Percentiles rank a stretch among this genome's conserved stretches.
Conservation (phyloP, 2,113 vertebrate genomes). For the Oreochromis tanganicae region DNA sequence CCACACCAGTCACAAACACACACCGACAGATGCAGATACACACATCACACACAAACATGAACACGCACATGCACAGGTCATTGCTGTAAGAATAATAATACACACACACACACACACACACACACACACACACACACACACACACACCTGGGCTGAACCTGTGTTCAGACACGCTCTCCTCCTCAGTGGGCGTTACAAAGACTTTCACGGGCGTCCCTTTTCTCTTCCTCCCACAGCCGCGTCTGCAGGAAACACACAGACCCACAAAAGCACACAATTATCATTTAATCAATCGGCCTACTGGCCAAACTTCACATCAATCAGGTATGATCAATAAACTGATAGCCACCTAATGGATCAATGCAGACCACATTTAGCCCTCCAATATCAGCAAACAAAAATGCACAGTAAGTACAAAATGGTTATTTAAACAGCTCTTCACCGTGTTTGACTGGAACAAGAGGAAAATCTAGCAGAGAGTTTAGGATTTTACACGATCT, state of each 20-base stretch:
- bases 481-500: not conserved
- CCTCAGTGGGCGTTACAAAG: constrained; percentile 71
- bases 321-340: constrained; percentile 58
- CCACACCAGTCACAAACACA: constrained; percentile 28
- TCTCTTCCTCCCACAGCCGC: constrained; percentile 76
- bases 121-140: not conserved
- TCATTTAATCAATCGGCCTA: constrained; percentile 46
- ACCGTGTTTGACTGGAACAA: not conserved
- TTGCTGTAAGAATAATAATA: constrained; percentile 6
- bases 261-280: constrained; percentile 3
- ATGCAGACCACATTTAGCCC: not conserved
- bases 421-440: not conserved
- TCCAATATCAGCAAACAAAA: not conserved
- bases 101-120: not conserved
- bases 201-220: constrained; percentile 79
- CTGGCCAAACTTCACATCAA: constrained; percentile 51
- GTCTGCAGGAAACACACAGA: constrained; percentile 58
- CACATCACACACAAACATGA: not conserved
- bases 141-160: constrained; percentile 66
- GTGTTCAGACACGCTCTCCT: constrained; percentile 69
- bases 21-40: not conserved
- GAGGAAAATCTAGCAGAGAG: not conserved
- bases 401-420: not conserved
- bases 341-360: constrained; percentile 35
- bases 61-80: not conserved